phyloP scores from a whole-genome alignment of 1,140 invertebrate species.

The Camponotus floridanus region DNA sequence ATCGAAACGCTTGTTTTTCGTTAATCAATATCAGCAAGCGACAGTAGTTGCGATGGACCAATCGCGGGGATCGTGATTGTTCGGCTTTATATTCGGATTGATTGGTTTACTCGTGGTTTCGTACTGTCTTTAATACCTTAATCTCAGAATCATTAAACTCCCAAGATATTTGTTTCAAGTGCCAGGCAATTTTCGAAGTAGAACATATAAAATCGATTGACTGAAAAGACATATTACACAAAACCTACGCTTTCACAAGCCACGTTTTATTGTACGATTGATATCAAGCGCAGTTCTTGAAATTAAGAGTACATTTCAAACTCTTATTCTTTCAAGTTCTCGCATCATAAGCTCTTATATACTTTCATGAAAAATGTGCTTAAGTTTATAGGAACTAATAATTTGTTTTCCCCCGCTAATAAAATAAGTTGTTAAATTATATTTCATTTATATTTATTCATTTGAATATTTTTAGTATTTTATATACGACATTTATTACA shows the following conservation, averaged over 20 bases:
- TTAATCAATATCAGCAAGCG: constrained; percentile 43
- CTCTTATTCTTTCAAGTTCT: constrained; percentile 3
- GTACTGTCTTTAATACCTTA: constrained; percentile 39
- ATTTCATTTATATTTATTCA: not conserved
- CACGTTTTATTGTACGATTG: not conserved
- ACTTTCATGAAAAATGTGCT: constrained; percentile 25
- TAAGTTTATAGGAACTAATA: constrained; percentile 7
- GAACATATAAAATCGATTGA: constrained; percentile 31
- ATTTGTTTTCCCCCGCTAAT: not conserved
- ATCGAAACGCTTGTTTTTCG: constrained; percentile 28
- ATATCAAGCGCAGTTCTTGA: not conserved
- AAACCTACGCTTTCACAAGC: constrained; percentile 13
- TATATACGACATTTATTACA: not conserved
- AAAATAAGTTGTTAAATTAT: not conserved
- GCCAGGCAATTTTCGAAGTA: not conserved
- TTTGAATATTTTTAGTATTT: not conserved
- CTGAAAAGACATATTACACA: not conserved
- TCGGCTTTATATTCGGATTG: constrained; percentile 42
- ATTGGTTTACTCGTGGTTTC: constrained; percentile 46
- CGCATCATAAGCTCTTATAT: not conserved
- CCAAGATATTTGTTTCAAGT: not conserved
- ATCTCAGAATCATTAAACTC: constrained; percentile 50
- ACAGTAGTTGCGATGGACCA: constrained; percentile 37
- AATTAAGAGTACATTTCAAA: constrained; percentile 1
- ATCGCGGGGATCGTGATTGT: constrained; percentile 31